Percentiles rank a stretch among this genome's conserved stretches.
Evolutionary conservation across 2,797 vertebrate species (phyloP).

Genomic region (Nyctalus aviator): DNA sequence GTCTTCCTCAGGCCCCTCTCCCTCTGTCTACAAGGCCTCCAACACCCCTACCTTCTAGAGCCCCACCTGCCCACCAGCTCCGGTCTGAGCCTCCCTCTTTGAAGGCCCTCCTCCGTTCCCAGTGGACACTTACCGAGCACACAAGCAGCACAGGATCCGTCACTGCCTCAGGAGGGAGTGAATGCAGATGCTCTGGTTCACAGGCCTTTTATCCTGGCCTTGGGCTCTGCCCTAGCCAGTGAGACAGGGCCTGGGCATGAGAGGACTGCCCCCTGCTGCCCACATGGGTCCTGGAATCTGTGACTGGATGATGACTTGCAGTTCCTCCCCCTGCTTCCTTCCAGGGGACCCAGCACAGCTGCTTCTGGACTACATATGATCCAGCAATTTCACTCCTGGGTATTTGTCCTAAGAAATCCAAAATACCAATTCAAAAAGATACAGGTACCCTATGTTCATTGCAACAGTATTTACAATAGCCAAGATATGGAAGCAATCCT

Average conservation of each 20-base stretch:
- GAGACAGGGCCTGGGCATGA: conserved; percentile 55
- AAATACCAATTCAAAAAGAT: background rate
- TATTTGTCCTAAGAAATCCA: background rate
- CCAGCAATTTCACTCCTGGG: background rate
- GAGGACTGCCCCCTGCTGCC: background rate
- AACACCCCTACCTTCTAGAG: background rate
- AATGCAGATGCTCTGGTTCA: background rate
- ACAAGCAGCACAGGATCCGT: background rate
- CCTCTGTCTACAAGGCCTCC: background rate
- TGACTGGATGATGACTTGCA: background rate
- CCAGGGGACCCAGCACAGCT: background rate
- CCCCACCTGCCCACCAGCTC: background rate
- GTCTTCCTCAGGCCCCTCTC: background rate
- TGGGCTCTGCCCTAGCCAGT: background rate
- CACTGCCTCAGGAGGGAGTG: background rate
- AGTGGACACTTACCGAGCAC: background rate
- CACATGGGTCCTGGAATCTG: background rate
- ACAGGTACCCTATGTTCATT: background rate
- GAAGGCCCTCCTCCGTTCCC: fast-evolving
- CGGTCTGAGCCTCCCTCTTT: too few relatives aligned
- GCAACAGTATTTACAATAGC: background rate
- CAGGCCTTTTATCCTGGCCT: conserved; percentile 25
- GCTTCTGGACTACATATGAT: background rate
- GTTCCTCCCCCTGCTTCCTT: background rate
- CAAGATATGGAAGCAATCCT: background rate